These are phyloP conservation scores for Notolabrus celidotus DNA, from an alignment of 2,797 vertebrate species.

Conservation along the genomic window DNA sequence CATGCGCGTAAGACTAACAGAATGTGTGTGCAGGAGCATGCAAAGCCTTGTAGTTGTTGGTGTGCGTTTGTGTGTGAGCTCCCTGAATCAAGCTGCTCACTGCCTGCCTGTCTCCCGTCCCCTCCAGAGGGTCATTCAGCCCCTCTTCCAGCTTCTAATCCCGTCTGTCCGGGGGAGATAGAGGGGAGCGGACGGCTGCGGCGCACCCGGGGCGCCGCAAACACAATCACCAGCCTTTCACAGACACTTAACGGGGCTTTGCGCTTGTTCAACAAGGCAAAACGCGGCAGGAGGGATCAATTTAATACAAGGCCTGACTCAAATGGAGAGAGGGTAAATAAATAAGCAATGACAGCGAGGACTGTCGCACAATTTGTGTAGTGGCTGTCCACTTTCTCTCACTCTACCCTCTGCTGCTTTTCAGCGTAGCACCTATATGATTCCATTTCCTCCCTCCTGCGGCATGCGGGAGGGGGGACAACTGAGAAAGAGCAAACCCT, in stretches of 20 bases:
- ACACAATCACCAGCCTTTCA: slow-evolving; percentile 83
- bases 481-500: slow-evolving; percentile 55
- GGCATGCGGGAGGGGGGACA: slow-evolving; percentile 44
- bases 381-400: slow-evolving; percentile 68
- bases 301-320: slow-evolving; percentile 79
- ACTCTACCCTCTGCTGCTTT: slow-evolving; percentile 39
- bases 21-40: slow-evolving; percentile 29
- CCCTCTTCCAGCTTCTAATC: slow-evolving; percentile 81
- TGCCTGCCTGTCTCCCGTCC: slow-evolving; percentile 59
- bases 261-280: slow-evolving; percentile 84
- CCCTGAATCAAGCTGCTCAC: slow-evolving; percentile 57
- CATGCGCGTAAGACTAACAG: slow-evolving; percentile 31
- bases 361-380: slow-evolving; percentile 73
- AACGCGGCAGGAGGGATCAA: slow-evolving; percentile 80
- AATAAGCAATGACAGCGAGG: slow-evolving; percentile 80
- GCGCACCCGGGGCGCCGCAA: slow-evolving; percentile 73
- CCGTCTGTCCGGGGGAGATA: slow-evolving; percentile 85
- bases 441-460: slow-evolving; percentile 59
- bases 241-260: slow-evolving; percentile 82
- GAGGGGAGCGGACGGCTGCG: slow-evolving; percentile 69
- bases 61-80: slow-evolving; percentile 53
- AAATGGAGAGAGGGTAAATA: slow-evolving; percentile 81
- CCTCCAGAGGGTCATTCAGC: slow-evolving; percentile 78
- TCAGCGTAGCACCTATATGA: slow-evolving; percentile 45
- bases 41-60: slow-evolving; percentile 41